A percentile compares a stretch with the other conserved stretches of the same genome.
These are phyloP conservation scores for Sebastes baramenuke DNA, from an alignment of 2,797 vertebrate species.

Conservation along the genomic window DNA sequence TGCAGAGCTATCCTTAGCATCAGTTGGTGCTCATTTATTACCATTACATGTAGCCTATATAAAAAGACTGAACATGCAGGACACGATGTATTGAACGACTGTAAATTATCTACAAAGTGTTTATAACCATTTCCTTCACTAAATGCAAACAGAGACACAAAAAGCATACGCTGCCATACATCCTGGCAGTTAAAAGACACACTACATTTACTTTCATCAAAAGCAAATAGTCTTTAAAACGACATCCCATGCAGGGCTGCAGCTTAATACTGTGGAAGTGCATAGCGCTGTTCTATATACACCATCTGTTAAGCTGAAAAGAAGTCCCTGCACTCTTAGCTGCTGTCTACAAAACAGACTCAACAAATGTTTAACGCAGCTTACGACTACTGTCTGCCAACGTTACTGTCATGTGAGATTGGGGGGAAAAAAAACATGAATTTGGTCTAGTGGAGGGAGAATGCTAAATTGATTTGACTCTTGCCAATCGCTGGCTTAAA, in stretches of 20 bases:
- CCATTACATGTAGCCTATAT: neutral
- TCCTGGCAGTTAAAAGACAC: slow-evolving; percentile 3
- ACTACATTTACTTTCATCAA: slow-evolving; percentile 41
- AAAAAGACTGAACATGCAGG: neutral
- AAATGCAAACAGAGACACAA: slow-evolving; percentile 15
- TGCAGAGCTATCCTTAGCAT: neutral
- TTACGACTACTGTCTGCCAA: slow-evolving; percentile 37
- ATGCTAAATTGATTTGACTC: slow-evolving; percentile 42
- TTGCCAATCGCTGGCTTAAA: slow-evolving; percentile 50
- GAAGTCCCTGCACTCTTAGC: slow-evolving; percentile 48
- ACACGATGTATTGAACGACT: neutral
- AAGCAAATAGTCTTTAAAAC: slow-evolving; percentile 33
- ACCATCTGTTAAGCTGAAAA: slow-evolving; percentile 67
- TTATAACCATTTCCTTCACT: neutral
- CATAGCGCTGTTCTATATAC: slow-evolving; percentile 41
- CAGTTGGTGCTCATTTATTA: neutral
- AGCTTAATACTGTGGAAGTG: slow-evolving; percentile 22
- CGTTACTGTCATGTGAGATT: slow-evolving; percentile 20
- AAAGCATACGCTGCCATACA: slow-evolving; percentile 4
- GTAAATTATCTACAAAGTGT: neutral
- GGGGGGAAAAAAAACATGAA: slow-evolving; percentile 35
- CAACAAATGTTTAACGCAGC: slow-evolving; percentile 38
- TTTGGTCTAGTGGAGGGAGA: slow-evolving; percentile 2
- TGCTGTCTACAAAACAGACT: slow-evolving; percentile 53
- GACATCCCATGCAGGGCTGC: slow-evolving; percentile 33